Evolutionary conservation across 1,140 invertebrate species (phyloP), one percentile per base, ranked within the genome.

Genomic region (Antheraea mylitta): DNA sequence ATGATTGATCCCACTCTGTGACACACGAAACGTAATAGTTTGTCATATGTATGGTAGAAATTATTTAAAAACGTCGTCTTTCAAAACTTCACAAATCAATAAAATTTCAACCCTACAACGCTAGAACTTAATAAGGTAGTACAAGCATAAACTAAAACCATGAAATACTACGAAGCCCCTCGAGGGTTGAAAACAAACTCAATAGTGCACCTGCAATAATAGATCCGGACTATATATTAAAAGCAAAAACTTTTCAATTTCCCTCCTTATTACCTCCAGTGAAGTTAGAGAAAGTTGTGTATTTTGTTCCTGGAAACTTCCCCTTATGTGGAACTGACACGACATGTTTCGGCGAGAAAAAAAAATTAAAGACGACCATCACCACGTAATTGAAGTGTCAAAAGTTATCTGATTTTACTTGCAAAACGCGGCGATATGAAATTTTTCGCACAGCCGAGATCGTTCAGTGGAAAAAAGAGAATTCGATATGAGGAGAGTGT

Each of bases 381-480:
- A 86, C 81, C 81, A 74, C 80, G 89, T 90, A 91, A 91, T 91
- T 91, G 89, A 89, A 87, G 86, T 91, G 89, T 91, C 89, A 91
- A 91, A 91, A 91, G 86, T 91, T 91, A 83, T 86, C 87, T 89
- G 87, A 91, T 90, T 91, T 91, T 90, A 91, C 89, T 91, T 91
- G 89, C 89, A 91, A 90, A 91, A 83, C 81, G 82, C 82, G 83
- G 82, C 83, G 82, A 86, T 89, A 89, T 90, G 87, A 90, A 91
- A 89, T 91, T 90, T 89, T 89, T 87, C 83, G 84, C 85, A 77
- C 77, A 75, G 72, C 74, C 81, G 81, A 79, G 81, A 87, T 86
- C 83, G 89, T 83, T 85, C 78, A 77, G 75, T 72, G 82, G 45
- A 89, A 90, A 88, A 66, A 91, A 87, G 86, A 83, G 85, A 89